These are phyloP conservation scores for Drosophila setifemur DNA, from an alignment of 1,140 invertebrate genomes.

Conservation along the genomic window DNA sequence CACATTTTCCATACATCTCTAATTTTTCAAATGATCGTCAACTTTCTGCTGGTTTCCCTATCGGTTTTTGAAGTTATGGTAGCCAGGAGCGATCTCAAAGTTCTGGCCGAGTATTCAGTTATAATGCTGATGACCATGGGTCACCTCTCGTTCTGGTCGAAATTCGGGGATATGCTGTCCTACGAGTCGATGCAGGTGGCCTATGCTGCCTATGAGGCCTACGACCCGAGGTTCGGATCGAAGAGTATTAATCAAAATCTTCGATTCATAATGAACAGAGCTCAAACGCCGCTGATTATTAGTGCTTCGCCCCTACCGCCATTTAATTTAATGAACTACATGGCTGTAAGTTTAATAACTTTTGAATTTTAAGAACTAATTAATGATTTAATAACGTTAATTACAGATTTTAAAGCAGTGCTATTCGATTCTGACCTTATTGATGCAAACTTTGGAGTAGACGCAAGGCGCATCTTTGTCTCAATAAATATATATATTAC, in stretches of 20 bases:
- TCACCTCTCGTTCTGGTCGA: slow-evolving; percentile 39
- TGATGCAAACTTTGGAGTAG: background rate
- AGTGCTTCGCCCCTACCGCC: slow-evolving; percentile 31
- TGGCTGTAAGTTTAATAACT: slow-evolving; percentile 40
- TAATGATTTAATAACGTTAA: background rate
- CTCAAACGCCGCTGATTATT: slow-evolving; percentile 33
- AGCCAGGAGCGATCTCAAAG: slow-evolving; percentile 18
- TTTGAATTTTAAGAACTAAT: background rate
- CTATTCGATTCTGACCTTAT: background rate
- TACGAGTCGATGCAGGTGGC: slow-evolving; percentile 39
- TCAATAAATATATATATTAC: too few species aligned
- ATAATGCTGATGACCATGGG: slow-evolving; percentile 31
- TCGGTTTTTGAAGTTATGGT: slow-evolving; percentile 38
- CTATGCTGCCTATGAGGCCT: slow-evolving; percentile 34
- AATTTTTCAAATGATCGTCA: slow-evolving; percentile 36
- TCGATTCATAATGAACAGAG: slow-evolving; percentile 28
- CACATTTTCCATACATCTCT: slow-evolving; percentile 30
- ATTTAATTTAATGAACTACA: slow-evolving; percentile 42
- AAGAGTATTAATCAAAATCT: slow-evolving; percentile 8
- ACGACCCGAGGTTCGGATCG: slow-evolving; percentile 12
- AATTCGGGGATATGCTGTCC: slow-evolving; percentile 47
- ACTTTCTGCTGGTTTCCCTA: slow-evolving; percentile 41
- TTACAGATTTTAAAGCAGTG: background rate
- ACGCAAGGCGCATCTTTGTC: too few species aligned
- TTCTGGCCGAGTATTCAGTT: slow-evolving; percentile 31